Conservation (phyloP, 2,797 vertebrate genomes). For the Capromys pilorides region DNA sequence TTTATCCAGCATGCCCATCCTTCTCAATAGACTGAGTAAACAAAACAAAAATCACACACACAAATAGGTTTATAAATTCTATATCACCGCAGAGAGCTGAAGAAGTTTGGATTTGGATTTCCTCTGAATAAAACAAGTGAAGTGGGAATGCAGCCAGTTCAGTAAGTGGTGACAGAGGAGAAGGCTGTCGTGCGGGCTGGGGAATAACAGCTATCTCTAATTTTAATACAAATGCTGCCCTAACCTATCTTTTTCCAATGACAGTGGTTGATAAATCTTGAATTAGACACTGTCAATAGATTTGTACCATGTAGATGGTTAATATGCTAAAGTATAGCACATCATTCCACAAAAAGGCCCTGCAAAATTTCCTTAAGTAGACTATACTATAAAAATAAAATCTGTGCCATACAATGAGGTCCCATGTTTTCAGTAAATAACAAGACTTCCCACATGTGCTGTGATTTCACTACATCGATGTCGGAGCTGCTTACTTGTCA, state of each 20-base stretch:
- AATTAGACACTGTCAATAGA: not conserved
- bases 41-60: not conserved
- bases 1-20: not conserved
- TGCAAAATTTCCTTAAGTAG: not conserved
- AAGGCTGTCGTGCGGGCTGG: not conserved
- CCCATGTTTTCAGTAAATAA: conserved; percentile 26
- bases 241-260: not conserved
- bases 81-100: not conserved
- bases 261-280: not conserved
- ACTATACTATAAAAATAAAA: not conserved
- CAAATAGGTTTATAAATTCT: not conserved
- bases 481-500: not conserved
- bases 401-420: not conserved
- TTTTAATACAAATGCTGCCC: not conserved
- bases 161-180: fast-evolving
- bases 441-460: not conserved
- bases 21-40: not conserved
- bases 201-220: not conserved
- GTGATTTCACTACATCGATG: conserved; percentile 29
- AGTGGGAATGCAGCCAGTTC: not conserved
- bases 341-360: not conserved
- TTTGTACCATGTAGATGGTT: not conserved
- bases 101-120: not conserved
- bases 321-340: not conserved
- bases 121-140: not conserved